Conservation (phyloP, 2,113 vertebrate species). For the Zosterops pallidus region DNA sequence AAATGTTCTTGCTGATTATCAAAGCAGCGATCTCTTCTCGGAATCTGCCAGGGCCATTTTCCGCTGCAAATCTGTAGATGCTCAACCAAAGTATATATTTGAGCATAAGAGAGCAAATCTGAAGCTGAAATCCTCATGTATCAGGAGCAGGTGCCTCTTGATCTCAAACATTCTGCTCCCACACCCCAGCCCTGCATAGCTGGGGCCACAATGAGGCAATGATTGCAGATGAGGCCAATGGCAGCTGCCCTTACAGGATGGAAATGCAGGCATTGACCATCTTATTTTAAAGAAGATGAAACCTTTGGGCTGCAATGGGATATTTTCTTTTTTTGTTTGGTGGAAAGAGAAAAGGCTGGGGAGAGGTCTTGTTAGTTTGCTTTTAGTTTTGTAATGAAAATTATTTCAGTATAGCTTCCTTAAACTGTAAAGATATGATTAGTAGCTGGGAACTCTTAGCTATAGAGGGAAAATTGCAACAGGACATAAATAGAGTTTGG, state of each 20-base stretch:
- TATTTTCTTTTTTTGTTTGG: not conserved
- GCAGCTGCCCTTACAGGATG: not conserved
- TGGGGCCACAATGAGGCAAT: rapidly evolving
- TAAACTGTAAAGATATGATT: not conserved
- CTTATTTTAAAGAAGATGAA: not conserved
- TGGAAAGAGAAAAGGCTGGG: not conserved
- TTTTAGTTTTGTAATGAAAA: not conserved
- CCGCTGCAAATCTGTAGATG: not conserved
- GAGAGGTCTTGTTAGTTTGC: not conserved
- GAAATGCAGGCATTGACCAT: not conserved
- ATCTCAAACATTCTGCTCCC: not conserved
- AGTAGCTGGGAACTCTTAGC: not conserved
- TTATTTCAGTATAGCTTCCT: not conserved
- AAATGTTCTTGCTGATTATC: slow-evolving; percentile 41
- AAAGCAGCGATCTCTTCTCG: not conserved
- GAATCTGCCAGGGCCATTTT: not conserved
- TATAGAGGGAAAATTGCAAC: not conserved
- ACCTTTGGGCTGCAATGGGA: not conserved
- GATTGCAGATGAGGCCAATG: not conserved
- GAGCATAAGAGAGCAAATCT: not conserved
- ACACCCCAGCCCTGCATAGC: not conserved
- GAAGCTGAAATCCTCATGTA: not conserved
- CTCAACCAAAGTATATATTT: not conserved
- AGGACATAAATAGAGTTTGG: not conserved
- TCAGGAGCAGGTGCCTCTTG: not conserved